Conservation (phyloP, 2,888 invertebrate species). For the Brenthis ino region DNA sequence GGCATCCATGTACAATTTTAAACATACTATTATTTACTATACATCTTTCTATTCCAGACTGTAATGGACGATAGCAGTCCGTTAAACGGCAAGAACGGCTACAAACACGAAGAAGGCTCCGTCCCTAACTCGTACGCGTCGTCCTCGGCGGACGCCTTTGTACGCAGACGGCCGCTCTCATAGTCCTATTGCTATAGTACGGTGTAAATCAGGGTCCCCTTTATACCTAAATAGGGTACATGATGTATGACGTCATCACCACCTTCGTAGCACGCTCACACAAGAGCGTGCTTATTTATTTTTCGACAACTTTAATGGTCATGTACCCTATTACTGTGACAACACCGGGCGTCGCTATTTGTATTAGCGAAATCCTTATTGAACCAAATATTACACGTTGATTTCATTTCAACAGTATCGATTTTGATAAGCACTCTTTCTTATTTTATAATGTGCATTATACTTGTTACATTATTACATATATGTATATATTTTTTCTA, state of each 20-base stretch:
- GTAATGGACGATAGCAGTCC: constrained; percentile 80
- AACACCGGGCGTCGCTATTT: too few relatives aligned
- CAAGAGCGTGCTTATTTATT: constrained; percentile 16
- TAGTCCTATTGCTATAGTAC: constrained; percentile 45
- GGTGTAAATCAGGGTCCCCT: constrained; percentile 27
- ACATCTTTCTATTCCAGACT: constrained; percentile 72
- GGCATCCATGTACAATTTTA: neutral
- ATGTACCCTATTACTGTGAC: constrained; percentile 14
- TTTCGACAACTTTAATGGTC: constrained; percentile 12
- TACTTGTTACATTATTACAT: neutral
- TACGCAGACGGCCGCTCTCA: constrained; percentile 63
- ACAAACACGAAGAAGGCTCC: constrained; percentile 71
- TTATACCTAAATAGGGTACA: constrained; percentile 6
- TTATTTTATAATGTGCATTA: neutral
- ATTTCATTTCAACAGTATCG: too few relatives aligned
- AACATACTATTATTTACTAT: neutral
- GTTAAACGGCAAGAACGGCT: constrained; percentile 67
- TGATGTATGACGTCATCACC: neutral
- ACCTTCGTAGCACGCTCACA: neutral
- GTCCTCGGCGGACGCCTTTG: constrained; percentile 74
- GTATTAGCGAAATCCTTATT: too few relatives aligned
- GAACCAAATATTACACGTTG: too few relatives aligned
- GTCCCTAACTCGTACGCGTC: constrained; percentile 75
- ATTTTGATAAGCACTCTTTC: too few relatives aligned
- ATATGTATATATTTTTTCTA: too few relatives aligned